phyloP scores from a whole-genome alignment of 2,113 vertebrate genomes.

The Catharus minimus region DNA sequence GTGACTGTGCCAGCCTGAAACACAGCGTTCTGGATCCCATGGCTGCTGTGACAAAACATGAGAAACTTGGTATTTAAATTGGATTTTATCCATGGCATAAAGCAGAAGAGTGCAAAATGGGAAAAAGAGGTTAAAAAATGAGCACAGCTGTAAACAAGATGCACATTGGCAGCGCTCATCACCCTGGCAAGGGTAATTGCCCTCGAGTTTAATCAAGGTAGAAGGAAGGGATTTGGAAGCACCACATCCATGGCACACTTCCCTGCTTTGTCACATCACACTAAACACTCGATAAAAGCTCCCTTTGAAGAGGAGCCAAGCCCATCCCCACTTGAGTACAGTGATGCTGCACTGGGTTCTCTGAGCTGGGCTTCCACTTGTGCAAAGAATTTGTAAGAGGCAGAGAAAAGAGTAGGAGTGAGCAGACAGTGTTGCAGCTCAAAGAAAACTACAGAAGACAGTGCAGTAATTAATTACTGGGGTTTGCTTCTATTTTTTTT shows the following conservation, averaged over 20 bases:
- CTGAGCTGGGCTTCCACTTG: neutral
- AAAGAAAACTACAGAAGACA: neutral
- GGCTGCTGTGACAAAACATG: neutral
- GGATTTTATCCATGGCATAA: neutral
- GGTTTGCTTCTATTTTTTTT: neutral
- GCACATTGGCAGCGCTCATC: neutral
- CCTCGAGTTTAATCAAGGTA: slow-evolving; percentile 28
- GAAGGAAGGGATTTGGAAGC: slow-evolving; percentile 13
- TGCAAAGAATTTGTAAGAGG: neutral
- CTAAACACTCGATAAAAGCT: slow-evolving; percentile 33
- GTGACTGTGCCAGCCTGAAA: neutral
- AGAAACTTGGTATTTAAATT: neutral
- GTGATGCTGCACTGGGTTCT: neutral
- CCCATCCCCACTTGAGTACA: neutral
- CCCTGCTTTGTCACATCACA: slow-evolving; percentile 47
- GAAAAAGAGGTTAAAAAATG: neutral
- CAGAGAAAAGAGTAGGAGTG: neutral
- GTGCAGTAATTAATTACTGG: slow-evolving; percentile 1
- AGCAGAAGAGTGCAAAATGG: neutral
- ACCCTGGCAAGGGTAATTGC: neutral
- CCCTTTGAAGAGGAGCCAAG: slow-evolving; percentile 59
- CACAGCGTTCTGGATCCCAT: neutral
- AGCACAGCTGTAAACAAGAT: slow-evolving; percentile 5
- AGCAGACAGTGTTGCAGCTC: neutral
- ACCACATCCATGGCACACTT: neutral